phyloP scores from a whole-genome alignment of 1,140 invertebrate genomes.

The Drosophila arizonae region DNA sequence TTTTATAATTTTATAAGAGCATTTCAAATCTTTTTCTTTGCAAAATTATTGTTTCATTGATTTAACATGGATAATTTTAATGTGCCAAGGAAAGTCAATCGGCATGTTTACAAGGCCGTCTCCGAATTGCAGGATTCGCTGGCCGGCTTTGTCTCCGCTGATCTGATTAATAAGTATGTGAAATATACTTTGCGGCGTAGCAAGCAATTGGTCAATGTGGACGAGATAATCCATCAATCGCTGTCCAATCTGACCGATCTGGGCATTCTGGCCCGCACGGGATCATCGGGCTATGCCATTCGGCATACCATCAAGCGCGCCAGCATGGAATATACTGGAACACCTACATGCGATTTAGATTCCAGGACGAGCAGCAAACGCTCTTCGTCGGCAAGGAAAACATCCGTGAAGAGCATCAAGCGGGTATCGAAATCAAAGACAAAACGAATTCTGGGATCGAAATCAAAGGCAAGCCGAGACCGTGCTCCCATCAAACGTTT shows the following conservation, averaged over 20 bases:
- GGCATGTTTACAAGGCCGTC: conserved; percentile 47
- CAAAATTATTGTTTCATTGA: conserved; percentile 5
- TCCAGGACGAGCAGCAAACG: background rate
- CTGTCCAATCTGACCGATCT: conserved; percentile 32
- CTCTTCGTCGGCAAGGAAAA: background rate
- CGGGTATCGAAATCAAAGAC: background rate
- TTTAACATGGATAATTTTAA: conserved; percentile 38
- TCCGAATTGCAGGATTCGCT: conserved; percentile 4
- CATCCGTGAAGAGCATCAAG: background rate
- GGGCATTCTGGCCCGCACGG: conserved; percentile 20
- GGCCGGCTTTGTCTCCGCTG: background rate
- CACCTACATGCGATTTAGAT: background rate
- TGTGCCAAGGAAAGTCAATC: conserved; percentile 38
- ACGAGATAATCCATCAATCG: conserved; percentile 32
- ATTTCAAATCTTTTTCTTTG: background rate
- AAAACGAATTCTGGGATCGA: background rate
- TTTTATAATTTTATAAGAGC: background rate
- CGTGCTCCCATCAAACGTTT: background rate
- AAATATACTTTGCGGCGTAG: conserved; percentile 15
- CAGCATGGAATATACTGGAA: background rate
- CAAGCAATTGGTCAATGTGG: conserved; percentile 5
- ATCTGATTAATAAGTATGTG: conserved; percentile 4
- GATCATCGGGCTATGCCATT: conserved; percentile 10
- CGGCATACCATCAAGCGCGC: background rate
- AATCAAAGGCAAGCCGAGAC: too few relatives aligned